A percentile compares a stretch with the other conserved stretches of the same genome.
Conservation (phyloP, 2,888 invertebrate species). For the Falcaria lacertinaria region DNA sequence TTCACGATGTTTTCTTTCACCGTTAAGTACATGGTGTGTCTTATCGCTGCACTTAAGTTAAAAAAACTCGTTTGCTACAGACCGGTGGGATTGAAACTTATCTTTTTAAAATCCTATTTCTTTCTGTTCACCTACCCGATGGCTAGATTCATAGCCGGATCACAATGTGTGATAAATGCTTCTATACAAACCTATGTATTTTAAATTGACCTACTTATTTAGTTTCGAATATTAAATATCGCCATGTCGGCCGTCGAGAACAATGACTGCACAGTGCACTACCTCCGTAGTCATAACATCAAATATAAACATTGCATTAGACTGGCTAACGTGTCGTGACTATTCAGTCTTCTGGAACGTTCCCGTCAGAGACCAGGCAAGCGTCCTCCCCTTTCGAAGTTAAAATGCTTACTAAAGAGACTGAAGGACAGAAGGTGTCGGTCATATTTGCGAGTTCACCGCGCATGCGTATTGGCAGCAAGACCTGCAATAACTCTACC, state of each 20-base stretch:
- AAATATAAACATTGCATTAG: neutral
- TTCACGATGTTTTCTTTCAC: no score
- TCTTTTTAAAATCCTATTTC: no score
- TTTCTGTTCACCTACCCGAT: no score
- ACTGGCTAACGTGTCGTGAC: no score
- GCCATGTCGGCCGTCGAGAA: neutral
- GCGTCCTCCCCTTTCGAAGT: neutral
- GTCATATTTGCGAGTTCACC: constrained; percentile 47
- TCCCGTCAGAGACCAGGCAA: neutral
- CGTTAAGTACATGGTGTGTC: no score
- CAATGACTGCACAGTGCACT: neutral
- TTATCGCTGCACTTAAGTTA: no score
- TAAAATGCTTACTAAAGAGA: constrained; percentile 1
- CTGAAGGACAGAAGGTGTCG: constrained; percentile 26
- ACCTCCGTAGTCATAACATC: neutral
- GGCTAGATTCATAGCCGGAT: no score
- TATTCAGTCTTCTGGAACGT: neutral
- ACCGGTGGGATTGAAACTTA: no score
- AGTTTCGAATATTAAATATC: neutral
- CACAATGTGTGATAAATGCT: no score
- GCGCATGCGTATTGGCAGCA: constrained; percentile 51
- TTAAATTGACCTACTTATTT: neutral
- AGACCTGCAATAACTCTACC: constrained; percentile 25
- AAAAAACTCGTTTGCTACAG: no score
- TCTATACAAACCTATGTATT: no score